These are phyloP conservation scores for Elegia similella DNA, from an alignment of 2,888 invertebrate species.

Conservation along the genomic window DNA sequence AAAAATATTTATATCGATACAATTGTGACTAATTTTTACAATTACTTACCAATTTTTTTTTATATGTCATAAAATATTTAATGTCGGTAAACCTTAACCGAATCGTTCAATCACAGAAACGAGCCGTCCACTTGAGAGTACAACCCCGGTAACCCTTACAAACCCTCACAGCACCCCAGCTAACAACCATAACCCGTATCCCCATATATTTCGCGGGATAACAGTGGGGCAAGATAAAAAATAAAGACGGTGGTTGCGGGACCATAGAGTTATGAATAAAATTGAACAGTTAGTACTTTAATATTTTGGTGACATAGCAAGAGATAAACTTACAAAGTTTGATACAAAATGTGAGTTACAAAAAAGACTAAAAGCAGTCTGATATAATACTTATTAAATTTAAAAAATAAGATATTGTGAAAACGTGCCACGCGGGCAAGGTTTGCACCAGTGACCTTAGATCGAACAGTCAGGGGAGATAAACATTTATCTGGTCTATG, in stretches of 20 bases:
- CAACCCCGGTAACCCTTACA: constrained; percentile 1
- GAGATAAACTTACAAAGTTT: too few relatives aligned
- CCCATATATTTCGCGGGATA: constrained; percentile 9
- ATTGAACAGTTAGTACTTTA: background rate
- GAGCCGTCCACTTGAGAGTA: background rate
- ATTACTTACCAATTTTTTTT: background rate
- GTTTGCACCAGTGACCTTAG: too few relatives aligned
- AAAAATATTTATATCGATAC: too few relatives aligned
- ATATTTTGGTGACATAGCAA: too few relatives aligned
- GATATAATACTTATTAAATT: too few relatives aligned
- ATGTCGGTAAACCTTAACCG: background rate
- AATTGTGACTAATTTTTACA: background rate
- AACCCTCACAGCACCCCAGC: background rate
- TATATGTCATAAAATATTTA: background rate
- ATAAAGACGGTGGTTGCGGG: constrained; percentile 5
- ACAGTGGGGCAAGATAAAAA: constrained; percentile 7
- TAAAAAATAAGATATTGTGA: too few relatives aligned
- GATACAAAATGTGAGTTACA: too few relatives aligned
- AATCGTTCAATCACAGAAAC: constrained; percentile 1
- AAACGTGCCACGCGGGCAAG: too few relatives aligned
- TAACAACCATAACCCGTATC: constrained; percentile 2
- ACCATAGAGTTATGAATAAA: background rate
- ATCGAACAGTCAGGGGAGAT: too few relatives aligned
- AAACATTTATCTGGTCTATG: too few relatives aligned
- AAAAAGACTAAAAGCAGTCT: too few relatives aligned